These are phyloP conservation scores for Spilogale gracilis DNA, from an alignment of 2,113 vertebrate species.

Conservation along the genomic window DNA sequence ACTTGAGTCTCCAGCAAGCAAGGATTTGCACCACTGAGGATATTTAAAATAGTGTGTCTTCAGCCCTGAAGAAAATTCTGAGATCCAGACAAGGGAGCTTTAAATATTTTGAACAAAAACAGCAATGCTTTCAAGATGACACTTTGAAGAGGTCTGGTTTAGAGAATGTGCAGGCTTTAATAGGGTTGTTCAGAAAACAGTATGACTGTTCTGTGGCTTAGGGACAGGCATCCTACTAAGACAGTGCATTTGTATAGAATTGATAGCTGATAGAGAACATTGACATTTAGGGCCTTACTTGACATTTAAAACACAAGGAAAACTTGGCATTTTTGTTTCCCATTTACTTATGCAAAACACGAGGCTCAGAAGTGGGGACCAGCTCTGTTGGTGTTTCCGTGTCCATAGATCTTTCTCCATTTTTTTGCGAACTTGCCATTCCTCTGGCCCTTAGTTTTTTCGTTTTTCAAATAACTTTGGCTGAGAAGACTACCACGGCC, in stretches of 20 bases:
- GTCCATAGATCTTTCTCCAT: neutral
- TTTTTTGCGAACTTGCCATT: neutral
- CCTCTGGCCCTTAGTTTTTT: neutral
- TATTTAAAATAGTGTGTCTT: neutral
- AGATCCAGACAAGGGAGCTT: neutral
- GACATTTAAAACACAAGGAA: conserved; percentile 17
- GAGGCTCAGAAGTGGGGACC: neutral
- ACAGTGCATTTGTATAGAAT: conserved; percentile 16
- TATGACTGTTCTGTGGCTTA: conserved; percentile 53
- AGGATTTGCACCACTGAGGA: neutral
- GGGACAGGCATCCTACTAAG: neutral
- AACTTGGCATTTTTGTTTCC: conserved; percentile 35
- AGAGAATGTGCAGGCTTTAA: neutral
- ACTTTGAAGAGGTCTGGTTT: neutral
- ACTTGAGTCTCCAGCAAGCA: neutral
- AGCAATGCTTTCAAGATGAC: neutral
- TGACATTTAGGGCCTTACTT: neutral
- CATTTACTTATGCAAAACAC: neutral
- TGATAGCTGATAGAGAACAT: neutral
- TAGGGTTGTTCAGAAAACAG: neutral
- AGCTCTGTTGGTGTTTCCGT: neutral
- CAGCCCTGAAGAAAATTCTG: conserved; percentile 27
- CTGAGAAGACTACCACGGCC: neutral
- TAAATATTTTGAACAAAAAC: conserved; percentile 41
- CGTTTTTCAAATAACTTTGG: conserved; percentile 15